These are phyloP conservation scores for Steinernema carpocapsae DNA, from an alignment of 2,888 invertebrate species.

Conservation along the genomic window DNA sequence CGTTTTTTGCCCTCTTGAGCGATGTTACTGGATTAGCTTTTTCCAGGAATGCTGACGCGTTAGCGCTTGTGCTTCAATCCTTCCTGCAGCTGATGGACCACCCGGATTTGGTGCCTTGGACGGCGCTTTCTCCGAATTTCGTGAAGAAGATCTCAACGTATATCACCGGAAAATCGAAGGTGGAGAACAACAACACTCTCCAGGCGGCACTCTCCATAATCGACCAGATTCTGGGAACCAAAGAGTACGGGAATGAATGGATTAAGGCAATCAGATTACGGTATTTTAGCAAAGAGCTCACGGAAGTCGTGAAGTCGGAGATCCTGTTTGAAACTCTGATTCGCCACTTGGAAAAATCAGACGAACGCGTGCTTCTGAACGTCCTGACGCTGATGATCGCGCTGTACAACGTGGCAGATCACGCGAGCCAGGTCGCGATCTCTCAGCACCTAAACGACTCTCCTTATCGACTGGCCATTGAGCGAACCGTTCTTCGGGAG, in stretches of 20 bases:
- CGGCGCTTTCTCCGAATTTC: slow-evolving; percentile 41
- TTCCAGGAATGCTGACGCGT: slow-evolving; percentile 18
- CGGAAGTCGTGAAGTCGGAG: slow-evolving; percentile 71
- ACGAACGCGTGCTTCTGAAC: slow-evolving; percentile 86
- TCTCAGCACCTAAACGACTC: slow-evolving; percentile 51
- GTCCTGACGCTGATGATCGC: slow-evolving; percentile 92
- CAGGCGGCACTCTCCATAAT: slow-evolving; percentile 42
- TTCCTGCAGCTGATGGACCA: slow-evolving; percentile 45
- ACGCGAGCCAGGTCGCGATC: slow-evolving; percentile 41
- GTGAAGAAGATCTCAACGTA: slow-evolving; percentile 45
- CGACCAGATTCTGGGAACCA: slow-evolving; percentile 34
- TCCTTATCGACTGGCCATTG: slow-evolving; percentile 57
- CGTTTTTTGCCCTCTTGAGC: neutral
- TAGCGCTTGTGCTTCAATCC: slow-evolving; percentile 39
- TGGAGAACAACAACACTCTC: slow-evolving; percentile 49
- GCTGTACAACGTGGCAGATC: slow-evolving; percentile 84
- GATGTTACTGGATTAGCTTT: slow-evolving; percentile 28
- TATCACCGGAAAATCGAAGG: slow-evolving; percentile 46
- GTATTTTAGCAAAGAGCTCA: slow-evolving; percentile 11
- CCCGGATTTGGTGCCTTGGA: slow-evolving; percentile 40
- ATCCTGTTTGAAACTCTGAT: slow-evolving; percentile 86
- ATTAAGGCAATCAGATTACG: neutral
- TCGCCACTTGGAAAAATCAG: slow-evolving; percentile 71
- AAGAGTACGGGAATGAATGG: neutral
- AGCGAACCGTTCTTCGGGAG: slow-evolving; percentile 47